Conservation (phyloP, 2,888 invertebrate genomes). For the Drosophila antonietae region DNA sequence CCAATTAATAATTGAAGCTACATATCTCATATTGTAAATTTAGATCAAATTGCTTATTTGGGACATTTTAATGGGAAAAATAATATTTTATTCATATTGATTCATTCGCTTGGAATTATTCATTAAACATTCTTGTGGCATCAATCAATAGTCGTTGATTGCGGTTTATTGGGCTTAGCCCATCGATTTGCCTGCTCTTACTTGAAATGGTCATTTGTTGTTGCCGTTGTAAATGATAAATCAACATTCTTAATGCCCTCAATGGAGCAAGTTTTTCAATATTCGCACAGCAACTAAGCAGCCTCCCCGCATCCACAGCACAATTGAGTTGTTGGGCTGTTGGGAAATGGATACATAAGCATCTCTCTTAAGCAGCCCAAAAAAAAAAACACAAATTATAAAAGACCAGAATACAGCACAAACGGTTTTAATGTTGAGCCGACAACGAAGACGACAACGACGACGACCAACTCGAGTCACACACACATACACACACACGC, state of each 20-base stretch:
- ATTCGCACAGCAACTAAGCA: conserved; percentile 1
- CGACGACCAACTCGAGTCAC: conserved; percentile 23
- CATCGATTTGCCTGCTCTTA: conserved; percentile 28
- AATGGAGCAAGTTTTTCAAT: conserved; percentile 23
- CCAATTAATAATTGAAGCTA: background rate
- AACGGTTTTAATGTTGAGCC: conserved; percentile 63
- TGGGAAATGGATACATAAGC: conserved; percentile 54
- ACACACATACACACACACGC: background rate
- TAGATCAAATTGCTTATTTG: background rate
- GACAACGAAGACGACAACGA: conserved; percentile 46
- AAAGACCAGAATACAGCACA: conserved; percentile 56
- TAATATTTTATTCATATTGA: conserved; percentile 3
- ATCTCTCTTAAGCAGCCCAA: conserved; percentile 47
- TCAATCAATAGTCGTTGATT: conserved; percentile 28
- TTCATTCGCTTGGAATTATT: background rate
- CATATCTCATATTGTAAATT: background rate
- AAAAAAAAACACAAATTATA: conserved; percentile 55
- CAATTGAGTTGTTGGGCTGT: conserved; percentile 32
- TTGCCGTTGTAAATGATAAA: conserved; percentile 32
- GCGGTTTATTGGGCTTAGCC: conserved; percentile 23
- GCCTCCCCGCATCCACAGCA: background rate
- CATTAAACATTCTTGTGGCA: background rate
- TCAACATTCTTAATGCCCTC: conserved; percentile 28
- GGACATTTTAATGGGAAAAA: background rate
- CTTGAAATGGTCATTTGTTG: conserved; percentile 24